A percentile compares a stretch with the other conserved stretches of the same genome.
These are phyloP conservation scores for Dipodomys merriami DNA, from an alignment of 2,113 vertebrate genomes.

Conservation along the genomic window DNA sequence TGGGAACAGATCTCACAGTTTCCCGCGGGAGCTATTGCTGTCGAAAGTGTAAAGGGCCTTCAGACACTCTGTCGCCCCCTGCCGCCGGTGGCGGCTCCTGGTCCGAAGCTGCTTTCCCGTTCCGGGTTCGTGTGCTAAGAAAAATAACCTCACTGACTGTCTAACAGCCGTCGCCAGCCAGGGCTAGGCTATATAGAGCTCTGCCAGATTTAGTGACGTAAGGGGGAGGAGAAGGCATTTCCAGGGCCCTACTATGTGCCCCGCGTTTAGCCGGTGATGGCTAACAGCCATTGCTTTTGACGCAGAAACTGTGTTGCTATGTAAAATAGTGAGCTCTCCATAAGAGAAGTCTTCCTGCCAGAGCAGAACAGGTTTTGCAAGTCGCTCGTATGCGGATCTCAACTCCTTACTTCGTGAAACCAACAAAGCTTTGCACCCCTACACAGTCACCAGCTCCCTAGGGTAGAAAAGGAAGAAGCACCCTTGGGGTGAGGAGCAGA, in stretches of 20 bases:
- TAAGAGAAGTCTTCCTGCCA: constrained; percentile 54
- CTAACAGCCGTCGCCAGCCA: neutral
- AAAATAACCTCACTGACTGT: neutral
- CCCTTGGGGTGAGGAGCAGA: neutral
- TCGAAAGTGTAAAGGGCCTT: constrained; percentile 8
- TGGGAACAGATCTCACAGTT: neutral
- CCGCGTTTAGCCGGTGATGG: neutral
- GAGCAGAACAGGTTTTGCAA: constrained; percentile 29
- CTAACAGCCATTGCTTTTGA: constrained; percentile 12
- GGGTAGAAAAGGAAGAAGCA: neutral
- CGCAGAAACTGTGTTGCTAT: constrained; percentile 10
- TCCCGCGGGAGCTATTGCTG: neutral
- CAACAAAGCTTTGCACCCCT: neutral
- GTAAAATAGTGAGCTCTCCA: constrained; percentile 48
- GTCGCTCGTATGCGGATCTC: constrained; percentile 34
- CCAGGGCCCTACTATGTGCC: constrained; percentile 53
- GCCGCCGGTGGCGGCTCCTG: neutral
- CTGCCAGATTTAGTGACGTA: constrained; percentile 8
- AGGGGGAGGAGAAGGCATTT: neutral
- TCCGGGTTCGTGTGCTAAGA: neutral
- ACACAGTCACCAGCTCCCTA: neutral
- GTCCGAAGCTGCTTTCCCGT: neutral
- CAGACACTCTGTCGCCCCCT: constrained; percentile 35
- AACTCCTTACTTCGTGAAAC: neutral
- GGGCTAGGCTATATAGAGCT: neutral